phyloP scores from a whole-genome alignment of 2,113 vertebrate genomes.

The Malurus elegans region DNA sequence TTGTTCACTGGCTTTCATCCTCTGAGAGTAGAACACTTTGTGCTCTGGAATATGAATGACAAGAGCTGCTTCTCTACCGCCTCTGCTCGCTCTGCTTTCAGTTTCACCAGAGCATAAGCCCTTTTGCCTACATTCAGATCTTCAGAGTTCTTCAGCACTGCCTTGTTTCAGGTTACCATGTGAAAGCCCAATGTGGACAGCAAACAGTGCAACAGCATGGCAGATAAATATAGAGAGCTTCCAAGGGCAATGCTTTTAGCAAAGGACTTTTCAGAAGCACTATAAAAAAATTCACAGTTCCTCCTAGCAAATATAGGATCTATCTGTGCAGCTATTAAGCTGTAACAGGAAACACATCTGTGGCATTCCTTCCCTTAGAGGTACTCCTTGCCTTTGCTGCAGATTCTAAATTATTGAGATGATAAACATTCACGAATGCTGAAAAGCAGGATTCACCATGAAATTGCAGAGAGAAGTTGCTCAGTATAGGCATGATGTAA shows the following conservation, averaged over 20 bases:
- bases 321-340: background rate
- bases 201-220: background rate
- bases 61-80: background rate
- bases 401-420: background rate
- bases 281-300: background rate
- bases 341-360: background rate
- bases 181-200: background rate
- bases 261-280: background rate
- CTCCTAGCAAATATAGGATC: background rate
- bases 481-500: background rate
- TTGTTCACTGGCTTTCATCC: constrained; percentile 18
- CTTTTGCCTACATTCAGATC: background rate
- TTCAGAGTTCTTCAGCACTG: background rate
- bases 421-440: background rate
- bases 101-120: background rate
- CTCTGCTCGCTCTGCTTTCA: background rate
- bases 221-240: background rate
- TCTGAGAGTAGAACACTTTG: background rate
- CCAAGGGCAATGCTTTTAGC: background rate
- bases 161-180: background rate
- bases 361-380: background rate
- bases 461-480: background rate
- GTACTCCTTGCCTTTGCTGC: background rate
- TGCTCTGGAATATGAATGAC: constrained; percentile 6
- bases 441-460: background rate